Evolutionary conservation across 2,113 vertebrate genomes (phyloP).

Genomic region (Solea senegalensis): DNA sequence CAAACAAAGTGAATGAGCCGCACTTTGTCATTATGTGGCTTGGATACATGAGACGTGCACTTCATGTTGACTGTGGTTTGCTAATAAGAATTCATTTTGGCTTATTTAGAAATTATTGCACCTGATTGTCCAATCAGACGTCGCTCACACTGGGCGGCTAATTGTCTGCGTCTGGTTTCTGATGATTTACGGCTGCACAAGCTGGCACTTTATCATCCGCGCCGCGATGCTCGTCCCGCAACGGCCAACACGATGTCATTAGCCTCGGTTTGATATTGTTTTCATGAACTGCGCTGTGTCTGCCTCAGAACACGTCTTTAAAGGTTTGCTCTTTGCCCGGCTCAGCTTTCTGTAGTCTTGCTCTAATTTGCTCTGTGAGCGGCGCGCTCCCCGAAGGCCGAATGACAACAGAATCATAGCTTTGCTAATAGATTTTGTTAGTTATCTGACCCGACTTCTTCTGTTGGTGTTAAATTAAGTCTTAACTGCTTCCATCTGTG

Average conservation of each 20-base stretch:
- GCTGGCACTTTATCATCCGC: constrained; percentile 39
- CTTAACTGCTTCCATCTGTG: constrained; percentile 78
- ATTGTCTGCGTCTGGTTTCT: constrained; percentile 26
- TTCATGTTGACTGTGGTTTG: constrained; percentile 45
- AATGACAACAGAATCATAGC: constrained; percentile 75
- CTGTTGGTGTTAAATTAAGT: constrained; percentile 73
- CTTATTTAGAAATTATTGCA: constrained; percentile 39
- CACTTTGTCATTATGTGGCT: constrained; percentile 54
- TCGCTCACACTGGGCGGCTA: constrained; percentile 30
- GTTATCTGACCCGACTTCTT: constrained; percentile 74
- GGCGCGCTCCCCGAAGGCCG: constrained; percentile 48
- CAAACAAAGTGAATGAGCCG: constrained; percentile 41
- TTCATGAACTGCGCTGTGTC: constrained; percentile 19
- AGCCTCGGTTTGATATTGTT: constrained; percentile 35
- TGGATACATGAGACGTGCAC: constrained; percentile 34
- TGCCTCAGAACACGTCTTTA: constrained; percentile 17
- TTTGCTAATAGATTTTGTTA: constrained; percentile 79
- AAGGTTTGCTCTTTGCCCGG: constrained; percentile 16
- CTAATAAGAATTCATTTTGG: constrained; percentile 42
- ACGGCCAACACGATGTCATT: constrained; percentile 32
- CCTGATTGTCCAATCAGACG: constrained; percentile 41
- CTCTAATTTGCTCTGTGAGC: constrained; percentile 49
- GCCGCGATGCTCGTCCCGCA: constrained; percentile 25
- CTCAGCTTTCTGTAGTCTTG: constrained; percentile 45
- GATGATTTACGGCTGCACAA: constrained; percentile 34